Conservation (phyloP, 2,888 invertebrate species). For the Apodemia zela region DNA sequence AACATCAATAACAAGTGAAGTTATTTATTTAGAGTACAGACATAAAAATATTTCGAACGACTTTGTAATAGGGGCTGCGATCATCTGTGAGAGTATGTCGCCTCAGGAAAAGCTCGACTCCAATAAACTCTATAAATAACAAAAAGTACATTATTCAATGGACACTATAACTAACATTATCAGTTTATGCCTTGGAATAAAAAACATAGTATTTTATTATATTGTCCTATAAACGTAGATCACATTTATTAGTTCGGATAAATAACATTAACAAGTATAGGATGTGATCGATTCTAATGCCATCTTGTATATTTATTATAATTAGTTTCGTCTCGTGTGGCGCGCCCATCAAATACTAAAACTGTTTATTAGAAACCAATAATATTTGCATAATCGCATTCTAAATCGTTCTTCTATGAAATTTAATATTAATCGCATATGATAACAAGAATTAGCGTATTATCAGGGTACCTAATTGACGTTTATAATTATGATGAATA, state of each 20-base stretch:
- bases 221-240: constrained; percentile 70
- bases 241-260: constrained; percentile 76
- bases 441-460: constrained; percentile 67
- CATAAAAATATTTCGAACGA: constrained; percentile 27
- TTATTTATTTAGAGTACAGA: too few species aligned
- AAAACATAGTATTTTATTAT: constrained; percentile 52
- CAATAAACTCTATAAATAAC: constrained; percentile 73
- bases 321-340: constrained; percentile 58
- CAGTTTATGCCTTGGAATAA: constrained; percentile 51
- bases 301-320: constrained; percentile 77
- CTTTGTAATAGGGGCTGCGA: constrained; percentile 36
- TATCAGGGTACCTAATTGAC: constrained; percentile 34
- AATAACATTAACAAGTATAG: constrained; percentile 65
- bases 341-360: constrained; percentile 63
- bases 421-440: constrained; percentile 73
- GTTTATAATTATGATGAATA: not conserved
- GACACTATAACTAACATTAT: constrained; percentile 60
- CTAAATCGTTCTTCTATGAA: constrained; percentile 64
- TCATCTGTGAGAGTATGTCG: constrained; percentile 51
- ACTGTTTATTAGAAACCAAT: constrained; percentile 71
- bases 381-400: constrained; percentile 76
- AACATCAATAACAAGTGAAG: too few species aligned
- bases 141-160: constrained; percentile 61
- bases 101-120: constrained; percentile 68
- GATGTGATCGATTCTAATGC: constrained; percentile 75